Conservation (phyloP, 2,797 vertebrate genomes). For the Dendrocincla fuliginosa region DNA sequence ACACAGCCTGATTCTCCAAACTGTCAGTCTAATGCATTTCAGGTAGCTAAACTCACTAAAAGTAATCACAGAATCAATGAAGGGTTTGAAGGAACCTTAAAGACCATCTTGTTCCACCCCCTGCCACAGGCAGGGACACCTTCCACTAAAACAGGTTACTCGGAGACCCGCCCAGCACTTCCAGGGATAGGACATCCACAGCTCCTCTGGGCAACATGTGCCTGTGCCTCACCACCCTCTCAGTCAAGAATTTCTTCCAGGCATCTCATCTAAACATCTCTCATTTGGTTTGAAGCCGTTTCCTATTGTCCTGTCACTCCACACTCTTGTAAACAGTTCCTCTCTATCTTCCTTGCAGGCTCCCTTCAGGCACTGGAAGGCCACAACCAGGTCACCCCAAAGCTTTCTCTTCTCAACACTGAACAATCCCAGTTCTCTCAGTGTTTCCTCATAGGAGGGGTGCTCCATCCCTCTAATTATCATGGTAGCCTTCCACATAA, state of each 20-base stretch:
- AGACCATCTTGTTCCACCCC: rapidly evolving
- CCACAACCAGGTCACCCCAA: background rate
- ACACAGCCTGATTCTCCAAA: background rate
- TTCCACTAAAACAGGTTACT: background rate
- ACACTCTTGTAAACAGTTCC: background rate
- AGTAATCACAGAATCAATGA: background rate
- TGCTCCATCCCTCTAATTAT: background rate
- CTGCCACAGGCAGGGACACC: background rate
- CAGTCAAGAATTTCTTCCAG: background rate
- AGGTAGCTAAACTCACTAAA: background rate
- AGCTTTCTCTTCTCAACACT: background rate
- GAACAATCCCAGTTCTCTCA: background rate
- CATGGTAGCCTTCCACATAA: background rate
- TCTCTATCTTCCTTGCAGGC: background rate
- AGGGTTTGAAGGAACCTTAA: background rate
- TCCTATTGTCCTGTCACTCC: background rate
- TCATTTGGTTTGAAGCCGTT: background rate
- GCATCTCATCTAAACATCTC: background rate
- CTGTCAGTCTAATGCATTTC: background rate
- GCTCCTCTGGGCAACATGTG: no score
- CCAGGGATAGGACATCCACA: background rate
- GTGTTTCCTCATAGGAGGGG: background rate
- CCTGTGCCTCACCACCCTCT: background rate
- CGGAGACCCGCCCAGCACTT: background rate
- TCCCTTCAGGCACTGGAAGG: background rate